Base-by-base conservation (phyloP, 2,113 vertebrate species). In the Plectropomus leopardus region DNA sequence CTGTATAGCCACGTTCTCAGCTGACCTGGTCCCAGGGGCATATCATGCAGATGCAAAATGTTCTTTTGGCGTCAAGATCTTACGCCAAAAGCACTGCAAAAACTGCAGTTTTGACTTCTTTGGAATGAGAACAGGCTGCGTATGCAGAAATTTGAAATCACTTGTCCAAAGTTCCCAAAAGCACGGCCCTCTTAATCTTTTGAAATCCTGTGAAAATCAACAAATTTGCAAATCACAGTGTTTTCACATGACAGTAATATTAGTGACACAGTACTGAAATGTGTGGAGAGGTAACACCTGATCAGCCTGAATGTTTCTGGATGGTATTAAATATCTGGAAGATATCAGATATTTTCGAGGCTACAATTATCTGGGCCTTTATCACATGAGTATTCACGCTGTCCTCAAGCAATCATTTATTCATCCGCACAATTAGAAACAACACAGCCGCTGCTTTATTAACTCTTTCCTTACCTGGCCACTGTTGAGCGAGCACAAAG, bases 391-490 rank as follows among this genome's bases (percentile, higher is more conserved):
- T 79, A 67, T 73, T 85, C 76, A 63, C 69, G 4, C 74, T 88
- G 78, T 89, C 92, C 90, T 88, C 80, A 4, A 90, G 89, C 86
- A 74, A 86, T 84, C 76, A 74, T 88, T 89, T 91, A 86, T 89
- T 90, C 90, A 76, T 72, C 76, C 67, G 3, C 78, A 73, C 82
- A 90, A 92, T 92, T 90, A 92, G 83, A 88, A 73, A 65, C 57
- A 78, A 83, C 77, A 65, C 80, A 77, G 88, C 64, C 65, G 50
- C 54, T 15, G 76, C 75, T 84, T 86, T 66, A 85, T 93, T 89
- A 92, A 92, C 92, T 84, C 86, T 71, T 90, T 85, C 78, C 54
- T 51, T 89, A 88, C 92, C 91, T 89, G 90, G 81, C 68, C 78
- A 53, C 66, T 68, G 80, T 74, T 32, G 83, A 81, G 77, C 24